Evolutionary conservation across 23 tunicate genomes (phyloP).

Genomic region (Halocynthia roretzi): DNA sequence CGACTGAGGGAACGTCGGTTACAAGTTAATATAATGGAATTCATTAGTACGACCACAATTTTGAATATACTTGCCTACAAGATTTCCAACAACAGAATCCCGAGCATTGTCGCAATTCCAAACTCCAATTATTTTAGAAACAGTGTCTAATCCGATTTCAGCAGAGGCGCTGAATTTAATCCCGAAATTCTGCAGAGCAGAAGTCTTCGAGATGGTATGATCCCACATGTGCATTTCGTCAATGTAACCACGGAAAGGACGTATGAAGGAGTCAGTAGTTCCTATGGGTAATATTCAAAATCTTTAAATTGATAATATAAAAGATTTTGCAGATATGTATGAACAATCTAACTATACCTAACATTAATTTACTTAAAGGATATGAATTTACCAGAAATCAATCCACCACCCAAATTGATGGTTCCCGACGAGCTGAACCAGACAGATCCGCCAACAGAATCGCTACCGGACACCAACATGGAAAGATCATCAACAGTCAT

Average conservation of each 20-base stretch:
- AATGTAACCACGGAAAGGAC: constrained; percentile 20
- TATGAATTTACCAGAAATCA: not conserved
- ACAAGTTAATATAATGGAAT: not conserved
- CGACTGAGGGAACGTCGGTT: no score
- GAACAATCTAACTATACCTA: no score
- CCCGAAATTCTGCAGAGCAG: constrained; percentile 28
- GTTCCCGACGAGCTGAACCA: constrained; percentile 21
- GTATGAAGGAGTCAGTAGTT: not conserved
- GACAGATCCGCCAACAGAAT: constrained; percentile 14
- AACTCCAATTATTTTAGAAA: not conserved
- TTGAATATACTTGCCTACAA: not conserved
- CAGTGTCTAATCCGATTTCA: not conserved
- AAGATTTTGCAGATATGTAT: no score
- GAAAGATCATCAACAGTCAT: constrained; percentile 6
- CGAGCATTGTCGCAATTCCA: constrained; percentile 28
- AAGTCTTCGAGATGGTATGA: constrained; percentile 8
- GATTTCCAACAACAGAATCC: not conserved
- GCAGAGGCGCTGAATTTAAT: constrained; percentile 13
- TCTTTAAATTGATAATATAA: no score
- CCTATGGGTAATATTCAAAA: no score
- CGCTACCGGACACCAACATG: not conserved
- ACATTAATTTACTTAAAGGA: not conserved
- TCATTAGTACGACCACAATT: not conserved
- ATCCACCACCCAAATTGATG: constrained; percentile 25
- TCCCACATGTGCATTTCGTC: constrained; percentile 33